Base-by-base conservation (phyloP, 2,113 vertebrate genomes). In the Syngnathus floridae region DNA sequence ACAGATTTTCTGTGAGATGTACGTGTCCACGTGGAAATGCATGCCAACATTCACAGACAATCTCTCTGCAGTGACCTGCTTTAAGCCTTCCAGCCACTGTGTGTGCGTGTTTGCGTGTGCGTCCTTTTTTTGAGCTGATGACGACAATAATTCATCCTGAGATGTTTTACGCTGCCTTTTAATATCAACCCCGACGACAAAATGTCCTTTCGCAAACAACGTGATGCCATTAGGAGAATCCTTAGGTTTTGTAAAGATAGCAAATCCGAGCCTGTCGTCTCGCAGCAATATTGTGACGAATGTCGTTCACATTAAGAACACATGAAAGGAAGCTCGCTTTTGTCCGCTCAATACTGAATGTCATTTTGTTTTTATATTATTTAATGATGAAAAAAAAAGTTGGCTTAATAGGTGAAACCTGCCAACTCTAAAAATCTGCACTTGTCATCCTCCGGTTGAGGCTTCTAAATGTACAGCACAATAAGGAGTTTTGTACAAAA, bases 231-330 rank as follows among this genome's bases (percentile, higher is more conserved):
- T 35, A 35, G 22, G 26, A 16, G 13, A 55, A 55, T 6, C 13
- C 14, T 56, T 56, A 16, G 4, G 1, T 14, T 41, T 41, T 21
- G 36, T 35, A 70, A 64, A 67, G 62, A 26, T 40, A 26, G 9
- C 12, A 57, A 63, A 62, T 75, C 37, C 2, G 62, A 56, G 26
- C 46, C 67, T 73, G 64, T 76, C 52, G 65, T 70, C 64, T 16
- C 52, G 70, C 69, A 79, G 76, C 68, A 62, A 77, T 61, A 75
- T 55, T 60, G 65, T 51, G 41, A 71, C 40, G 64, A 63, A 77
- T 66, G 58, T 57, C 52, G 59, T 63, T 7, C 22, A 6, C 46
- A 57, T 63, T 72, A 48, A 70, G 14, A 67, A 76, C 64, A 35
- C 65, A 12, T 60, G 66, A 69, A 52, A 68, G 67, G 17, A 74